These are phyloP conservation scores for Bruchidius siliquastri DNA, from an alignment of 2,888 invertebrate species.

Conservation along the genomic window DNA sequence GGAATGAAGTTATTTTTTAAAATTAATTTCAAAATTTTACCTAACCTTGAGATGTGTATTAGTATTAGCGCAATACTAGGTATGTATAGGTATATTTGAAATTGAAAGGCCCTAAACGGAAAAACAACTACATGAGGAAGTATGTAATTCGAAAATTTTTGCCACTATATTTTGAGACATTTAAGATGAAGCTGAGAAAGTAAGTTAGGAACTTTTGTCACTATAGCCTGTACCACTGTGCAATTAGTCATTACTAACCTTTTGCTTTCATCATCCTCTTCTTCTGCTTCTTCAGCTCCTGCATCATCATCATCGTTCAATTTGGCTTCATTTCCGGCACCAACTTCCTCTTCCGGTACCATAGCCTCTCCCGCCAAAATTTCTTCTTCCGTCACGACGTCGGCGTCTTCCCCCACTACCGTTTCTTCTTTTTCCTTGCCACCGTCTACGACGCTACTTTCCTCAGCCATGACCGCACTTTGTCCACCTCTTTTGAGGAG, in stretches of 20 bases:
- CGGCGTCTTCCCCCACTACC: not conserved
- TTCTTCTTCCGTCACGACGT: slow-evolving; percentile 36
- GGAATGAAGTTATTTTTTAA: too few species aligned
- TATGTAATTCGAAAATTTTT: too few species aligned
- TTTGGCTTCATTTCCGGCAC: not conserved
- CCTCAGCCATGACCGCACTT: not conserved
- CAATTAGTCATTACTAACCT: slow-evolving; percentile 10
- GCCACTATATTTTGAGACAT: too few species aligned
- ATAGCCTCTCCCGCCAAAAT: slow-evolving; percentile 40
- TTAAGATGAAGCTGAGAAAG: too few species aligned
- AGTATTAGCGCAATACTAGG: too few species aligned
- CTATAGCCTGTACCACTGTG: too few species aligned
- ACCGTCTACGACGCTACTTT: not conserved
- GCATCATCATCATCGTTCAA: slow-evolving; percentile 27
- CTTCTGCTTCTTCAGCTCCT: slow-evolving; percentile 18
- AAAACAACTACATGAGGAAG: too few species aligned
- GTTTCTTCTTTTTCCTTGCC: not conserved
- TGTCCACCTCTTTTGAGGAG: not conserved
- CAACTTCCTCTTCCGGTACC: slow-evolving; percentile 14
- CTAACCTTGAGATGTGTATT: too few species aligned
- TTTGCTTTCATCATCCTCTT: slow-evolving; percentile 20
- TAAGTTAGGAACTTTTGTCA: too few species aligned
- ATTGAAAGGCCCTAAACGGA: too few species aligned
- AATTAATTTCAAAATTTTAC: too few species aligned
- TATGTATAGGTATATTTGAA: too few species aligned